Base-by-base conservation (phyloP, 2,888 invertebrate species). In the Amorpha juglandis region DNA sequence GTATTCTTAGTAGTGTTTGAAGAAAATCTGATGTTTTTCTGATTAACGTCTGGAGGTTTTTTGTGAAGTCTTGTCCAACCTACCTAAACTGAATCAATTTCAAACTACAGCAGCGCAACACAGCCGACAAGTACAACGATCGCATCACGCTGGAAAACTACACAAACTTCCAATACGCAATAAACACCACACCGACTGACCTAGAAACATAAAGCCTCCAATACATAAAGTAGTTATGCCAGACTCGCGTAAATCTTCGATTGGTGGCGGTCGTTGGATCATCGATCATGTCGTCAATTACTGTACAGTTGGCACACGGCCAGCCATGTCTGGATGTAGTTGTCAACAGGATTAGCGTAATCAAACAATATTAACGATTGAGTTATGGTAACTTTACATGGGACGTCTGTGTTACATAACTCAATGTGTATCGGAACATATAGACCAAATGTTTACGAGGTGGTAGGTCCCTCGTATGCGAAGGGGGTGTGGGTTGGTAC, bases 211-310 rank as follows among this genome's bases (percentile, higher is more conserved):
- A 45, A 45, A 45, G 45, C 14, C 45, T 45, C 38, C 38, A 38
- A 38, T 9, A 45, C 45, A 45, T 45, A 45, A 45, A 45, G 45
- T 42, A 6, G 42, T 45, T 45, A 45, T 45, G 14, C 14, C 12
- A 14, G 14, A 45, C 45, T 35, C 16, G 19, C 64, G 69, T 67
- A 70, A 68, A 63, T 62, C 66, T 63, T 72, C 70, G 64, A 67
- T 27, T 69, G 64, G 42, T n/a, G 48, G n/a, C 48, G 38, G 45
- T 3, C 45, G 45, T 11, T 11, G 19, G 58, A 19, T 58, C 66
- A 74, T 77, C 70, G 64, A 70, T 80, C 79, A 70, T 16, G 62
- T 69, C 78, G 80, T 80, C 81, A 80, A 79, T 81, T 79, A 78
- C 75, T 68, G 69, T 68, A 62, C 58, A 55, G 68, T 71, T 82